Conservation (phyloP, 2,113 vertebrate species). For the Aplodontia rufa region DNA sequence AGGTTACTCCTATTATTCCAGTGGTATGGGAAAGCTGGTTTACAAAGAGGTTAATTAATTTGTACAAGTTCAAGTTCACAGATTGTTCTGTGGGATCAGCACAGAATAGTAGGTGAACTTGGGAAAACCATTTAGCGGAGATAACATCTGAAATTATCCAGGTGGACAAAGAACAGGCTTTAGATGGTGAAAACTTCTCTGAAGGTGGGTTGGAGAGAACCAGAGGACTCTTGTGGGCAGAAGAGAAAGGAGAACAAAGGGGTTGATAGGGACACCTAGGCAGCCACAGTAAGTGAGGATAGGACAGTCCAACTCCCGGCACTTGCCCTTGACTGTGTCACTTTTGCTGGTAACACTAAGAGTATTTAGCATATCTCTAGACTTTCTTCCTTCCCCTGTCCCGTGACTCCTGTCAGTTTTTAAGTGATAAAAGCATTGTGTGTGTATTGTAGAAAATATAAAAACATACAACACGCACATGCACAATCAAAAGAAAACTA, state of each 20-base stretch:
- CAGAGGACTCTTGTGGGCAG: background rate
- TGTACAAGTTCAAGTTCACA: background rate
- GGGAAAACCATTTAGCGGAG: background rate
- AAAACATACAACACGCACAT: background rate
- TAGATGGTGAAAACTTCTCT: background rate
- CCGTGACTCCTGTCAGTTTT: background rate
- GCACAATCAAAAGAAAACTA: background rate
- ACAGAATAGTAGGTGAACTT: background rate
- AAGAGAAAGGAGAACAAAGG: background rate
- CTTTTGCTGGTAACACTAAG: background rate
- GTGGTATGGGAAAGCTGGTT: background rate
- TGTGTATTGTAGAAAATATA: conserved; percentile 8
- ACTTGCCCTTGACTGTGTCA: background rate
- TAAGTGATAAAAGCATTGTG: background rate
- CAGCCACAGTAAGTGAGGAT: background rate
- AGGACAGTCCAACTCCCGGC: background rate
- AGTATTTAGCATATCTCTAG: background rate
- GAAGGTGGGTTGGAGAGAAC: background rate
- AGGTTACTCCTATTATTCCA: background rate
- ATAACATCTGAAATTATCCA: background rate
- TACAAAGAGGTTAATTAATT: background rate
- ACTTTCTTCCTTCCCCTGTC: background rate
- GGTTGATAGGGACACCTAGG: fast-evolving
- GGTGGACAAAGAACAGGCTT: background rate
- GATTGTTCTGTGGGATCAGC: background rate